These are phyloP conservation scores for Hylia prasina DNA, from an alignment of 2,113 vertebrate species.

Conservation along the genomic window DNA sequence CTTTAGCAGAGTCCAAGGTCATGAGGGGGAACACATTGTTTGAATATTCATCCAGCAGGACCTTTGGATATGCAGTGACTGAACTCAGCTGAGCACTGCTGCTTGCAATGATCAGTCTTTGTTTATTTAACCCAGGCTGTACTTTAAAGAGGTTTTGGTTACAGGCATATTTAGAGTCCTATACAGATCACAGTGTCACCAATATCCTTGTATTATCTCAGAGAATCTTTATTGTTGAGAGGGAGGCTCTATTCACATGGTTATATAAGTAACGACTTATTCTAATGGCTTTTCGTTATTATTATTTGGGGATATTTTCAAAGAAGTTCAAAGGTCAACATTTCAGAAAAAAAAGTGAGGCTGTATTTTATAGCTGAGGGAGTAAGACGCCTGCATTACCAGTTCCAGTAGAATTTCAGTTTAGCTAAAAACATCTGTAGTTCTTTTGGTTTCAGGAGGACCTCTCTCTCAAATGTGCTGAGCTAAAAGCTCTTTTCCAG, in stretches of 20 bases:
- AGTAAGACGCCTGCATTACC: not conserved
- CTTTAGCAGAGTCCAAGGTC: conserved; percentile 36
- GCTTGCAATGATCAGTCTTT: conserved; percentile 35
- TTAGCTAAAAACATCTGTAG: not conserved
- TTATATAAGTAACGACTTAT: not conserved
- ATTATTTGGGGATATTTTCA: not conserved
- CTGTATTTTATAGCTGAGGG: not conserved
- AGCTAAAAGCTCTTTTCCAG: not conserved
- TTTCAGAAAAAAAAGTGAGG: not conserved
- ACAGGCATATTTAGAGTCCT: conserved; percentile 19
- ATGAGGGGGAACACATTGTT: conserved; percentile 26
- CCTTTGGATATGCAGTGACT: conserved; percentile 30
- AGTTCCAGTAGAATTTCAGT: not conserved
- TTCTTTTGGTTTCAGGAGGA: not conserved
- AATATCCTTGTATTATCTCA: not conserved
- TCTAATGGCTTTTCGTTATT: not conserved
- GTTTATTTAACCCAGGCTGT: conserved; percentile 63
- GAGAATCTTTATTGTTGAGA: not conserved
- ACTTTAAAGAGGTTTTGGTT: conserved; percentile 42
- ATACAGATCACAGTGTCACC: not conserved
- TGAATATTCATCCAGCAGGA: conserved; percentile 67
- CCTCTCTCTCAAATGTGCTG: not conserved
- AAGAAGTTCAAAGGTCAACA: not conserved
- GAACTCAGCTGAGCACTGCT: conserved; percentile 50
- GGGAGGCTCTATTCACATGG: not conserved